A percentile compares a stretch with the other conserved stretches of the same genome.
Evolutionary conservation across 2,797 vertebrate species (phyloP).

Genomic region (Fringilla coelebs): DNA sequence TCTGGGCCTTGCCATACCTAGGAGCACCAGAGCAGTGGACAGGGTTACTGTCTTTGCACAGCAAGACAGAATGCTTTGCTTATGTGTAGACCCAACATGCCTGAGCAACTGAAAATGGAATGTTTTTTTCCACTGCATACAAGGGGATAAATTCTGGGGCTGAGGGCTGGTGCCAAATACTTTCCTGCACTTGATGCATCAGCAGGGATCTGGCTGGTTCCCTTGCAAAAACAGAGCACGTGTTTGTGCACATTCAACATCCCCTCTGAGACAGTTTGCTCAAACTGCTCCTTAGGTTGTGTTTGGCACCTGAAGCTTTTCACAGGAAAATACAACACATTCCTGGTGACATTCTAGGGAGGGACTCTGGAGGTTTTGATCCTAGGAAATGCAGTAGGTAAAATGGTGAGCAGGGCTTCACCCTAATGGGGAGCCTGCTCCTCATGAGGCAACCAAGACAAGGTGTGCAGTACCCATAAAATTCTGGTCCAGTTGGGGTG

Average conservation of each 20-base stretch:
- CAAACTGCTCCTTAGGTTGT: background rate
- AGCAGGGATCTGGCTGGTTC: slow-evolving; percentile 39
- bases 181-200: slow-evolving; percentile 36
- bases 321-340: background rate
- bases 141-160: background rate
- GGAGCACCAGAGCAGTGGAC: background rate
- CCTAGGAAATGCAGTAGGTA: background rate
- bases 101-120: background rate
- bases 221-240: background rate
- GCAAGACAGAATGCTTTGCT: background rate
- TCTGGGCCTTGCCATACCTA: background rate
- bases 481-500: background rate
- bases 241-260: slow-evolving; percentile 29
- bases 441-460: rapidly evolving
- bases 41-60: background rate
- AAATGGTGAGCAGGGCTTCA: background rate
- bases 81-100: background rate
- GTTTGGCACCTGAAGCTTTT: slow-evolving; percentile 22
- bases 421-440: rapidly evolving
- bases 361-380: background rate
- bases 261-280: background rate
- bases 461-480: background rate
- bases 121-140: background rate
- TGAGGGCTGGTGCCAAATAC: slow-evolving; percentile 1
- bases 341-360: background rate